Evolutionary conservation across 2,888 invertebrate species (phyloP), one percentile per base, ranked within the genome.

Genomic region (Metallyticus violacea): DNA sequence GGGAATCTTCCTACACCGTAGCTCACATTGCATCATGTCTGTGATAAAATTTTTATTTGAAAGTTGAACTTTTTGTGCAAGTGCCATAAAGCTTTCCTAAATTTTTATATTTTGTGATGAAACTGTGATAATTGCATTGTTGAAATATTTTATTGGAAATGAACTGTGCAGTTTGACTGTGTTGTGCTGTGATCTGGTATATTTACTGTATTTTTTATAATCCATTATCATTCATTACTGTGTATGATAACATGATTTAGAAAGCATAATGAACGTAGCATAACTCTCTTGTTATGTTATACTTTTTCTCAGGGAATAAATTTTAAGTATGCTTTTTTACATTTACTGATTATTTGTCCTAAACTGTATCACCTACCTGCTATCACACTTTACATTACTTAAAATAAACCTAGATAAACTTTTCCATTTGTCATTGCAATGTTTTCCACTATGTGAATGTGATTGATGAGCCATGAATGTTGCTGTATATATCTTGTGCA

Each of bases 291-390:
- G 40, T 62, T 62, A 62, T 62, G 40, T 62, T 62, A 62, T 62
- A 62, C 6, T 62, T 62, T 77, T 77, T 83, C 81, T 81, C 81
- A 83, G 83, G 82, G 83, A 83, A 83, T 83, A 83, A 83, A 83
- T 83, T 77, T 62, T 83, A 9, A 28, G 26, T 27, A 26, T 22
- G 28, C n/a, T 27, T 83, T 26, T 82, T 82, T 40, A 76, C 22
- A 83, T 77, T 2, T 40, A 28, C 77, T 83, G 26, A 2, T 77
- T 83, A 30, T 82, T 86, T 86, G 26, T 78, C 79, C 40, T 62
- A 62, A 62, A 62, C 40, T 62, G 40, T 22, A 62, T 62, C 40
- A 62, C 40, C 15, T 62, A 0, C 40, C 40, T 62, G 40, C 4
- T 15, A 4, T 62, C 22, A 62, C 40, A 62, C 40, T 1, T n/a